A percentile compares a stretch with the other conserved stretches of the same genome.
Conservation (phyloP, 2,888 invertebrate genomes). For the Neoascia interrupta region DNA sequence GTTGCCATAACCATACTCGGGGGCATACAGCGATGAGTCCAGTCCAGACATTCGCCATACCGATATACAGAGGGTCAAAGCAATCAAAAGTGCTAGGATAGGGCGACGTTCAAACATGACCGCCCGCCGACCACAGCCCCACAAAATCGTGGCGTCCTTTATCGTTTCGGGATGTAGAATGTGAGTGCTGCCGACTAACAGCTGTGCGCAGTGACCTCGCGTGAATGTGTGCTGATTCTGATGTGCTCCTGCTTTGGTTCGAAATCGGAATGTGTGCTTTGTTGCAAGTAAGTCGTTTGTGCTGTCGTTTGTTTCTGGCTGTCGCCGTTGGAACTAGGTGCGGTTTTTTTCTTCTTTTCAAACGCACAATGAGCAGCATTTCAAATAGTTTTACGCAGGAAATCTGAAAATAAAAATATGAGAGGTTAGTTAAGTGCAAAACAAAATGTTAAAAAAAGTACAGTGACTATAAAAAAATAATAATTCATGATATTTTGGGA, state of each 20-base stretch:
- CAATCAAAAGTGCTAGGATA: conserved; percentile 77
- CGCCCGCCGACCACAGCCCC: conserved; percentile 53
- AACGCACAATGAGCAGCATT: conserved; percentile 67
- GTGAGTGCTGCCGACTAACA: conserved; percentile 4
- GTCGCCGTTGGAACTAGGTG: conserved; percentile 48
- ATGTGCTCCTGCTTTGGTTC: conserved; percentile 30
- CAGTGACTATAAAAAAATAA: too few relatives aligned
- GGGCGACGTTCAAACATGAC: conserved; percentile 79
- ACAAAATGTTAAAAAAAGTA: too few relatives aligned
- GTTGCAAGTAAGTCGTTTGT: conserved; percentile 23
- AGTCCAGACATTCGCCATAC: conserved; percentile 79
- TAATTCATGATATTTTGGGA: too few relatives aligned
- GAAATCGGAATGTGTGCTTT: conserved; percentile 50
- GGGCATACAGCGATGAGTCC: conserved; percentile 73
- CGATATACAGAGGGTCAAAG: conserved; percentile 77
- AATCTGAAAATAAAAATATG: conserved; percentile 40
- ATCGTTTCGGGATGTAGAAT: conserved; percentile 5
- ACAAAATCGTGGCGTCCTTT: conserved; percentile 43
- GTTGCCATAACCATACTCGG: conserved; percentile 70
- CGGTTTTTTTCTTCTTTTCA: conserved; percentile 66
- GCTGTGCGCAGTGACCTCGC: conserved; percentile 19
- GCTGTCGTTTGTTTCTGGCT: conserved; percentile 51
- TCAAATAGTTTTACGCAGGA: conserved; percentile 46
- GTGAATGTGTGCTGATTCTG: conserved; percentile 14
- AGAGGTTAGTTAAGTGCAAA: too few relatives aligned